Evolutionary conservation across 2,113 vertebrate species (phyloP), one percentile per base, ranked within the genome.

Genomic region (Rhinoderma darwinii): DNA sequence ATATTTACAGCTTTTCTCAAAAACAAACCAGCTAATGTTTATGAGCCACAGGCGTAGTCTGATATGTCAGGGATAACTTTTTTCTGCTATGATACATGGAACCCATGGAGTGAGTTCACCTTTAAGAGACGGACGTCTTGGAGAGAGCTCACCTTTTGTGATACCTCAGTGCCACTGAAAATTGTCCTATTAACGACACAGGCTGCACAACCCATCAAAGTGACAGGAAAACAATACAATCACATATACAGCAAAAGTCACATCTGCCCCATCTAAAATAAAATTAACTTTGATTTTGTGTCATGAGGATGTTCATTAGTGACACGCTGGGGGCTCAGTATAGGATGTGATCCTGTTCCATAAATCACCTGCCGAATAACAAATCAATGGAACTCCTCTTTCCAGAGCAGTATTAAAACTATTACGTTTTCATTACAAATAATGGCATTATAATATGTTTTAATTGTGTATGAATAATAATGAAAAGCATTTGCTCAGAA

Each of bases 201-300:
- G 68, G 54, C 88, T 75, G 39, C 79, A 61, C 61, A 70, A 89
- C 89, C 89, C 84, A 86, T 90, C 89, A 87, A 82, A 73, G 76
- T 89, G 90, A 89, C 88, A 91, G 88, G 89, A 90, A 90, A 92
- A 88, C 89, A 92, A 90, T 89, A 84, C 22, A 84, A 90, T 91
- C 89, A 88, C 91, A 91, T 91, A 92, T 92, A 92, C 90, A 88
- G 87, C 89, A 86, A 88, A 90, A 92, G 90, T 91, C 92, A 91
- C 90, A 90, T 90, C 90, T 92, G 89, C 91, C 84, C 89, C 89
- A 89, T 87, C 89, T 86, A 84, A 90, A 92, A 91, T 92, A 86
- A 92, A 92, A 94, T 94, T 92, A 93, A 75, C 87, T 93, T 93
- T 93, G 92, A 93, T 94, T 93, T 92, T 94, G 89, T 92, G 91